These are phyloP conservation scores for Xanthia togata DNA, from an alignment of 2,888 invertebrate genomes.

Conservation along the genomic window DNA sequence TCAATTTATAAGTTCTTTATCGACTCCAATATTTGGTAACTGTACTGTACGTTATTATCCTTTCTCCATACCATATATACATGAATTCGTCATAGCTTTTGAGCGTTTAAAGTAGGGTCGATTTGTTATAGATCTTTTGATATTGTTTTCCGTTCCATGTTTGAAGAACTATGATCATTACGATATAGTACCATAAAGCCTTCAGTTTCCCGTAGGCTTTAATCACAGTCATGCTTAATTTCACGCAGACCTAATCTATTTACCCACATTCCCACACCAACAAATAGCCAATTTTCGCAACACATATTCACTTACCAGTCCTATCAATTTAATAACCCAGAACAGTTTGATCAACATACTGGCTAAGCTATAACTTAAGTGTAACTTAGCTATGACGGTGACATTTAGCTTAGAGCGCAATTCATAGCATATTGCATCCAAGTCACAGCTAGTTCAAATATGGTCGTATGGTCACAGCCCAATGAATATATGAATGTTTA, in stretches of 20 bases:
- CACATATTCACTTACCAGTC: slow-evolving; percentile 36
- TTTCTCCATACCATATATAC: background rate
- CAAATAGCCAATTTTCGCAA: slow-evolving; percentile 50
- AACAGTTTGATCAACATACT: slow-evolving; percentile 64
- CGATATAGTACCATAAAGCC: no score
- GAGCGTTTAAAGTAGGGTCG: background rate
- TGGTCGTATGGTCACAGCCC: slow-evolving; percentile 32
- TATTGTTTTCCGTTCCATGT: background rate
- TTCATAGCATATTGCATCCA: slow-evolving; percentile 57
- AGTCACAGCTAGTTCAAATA: slow-evolving; percentile 56
- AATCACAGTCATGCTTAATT: background rate
- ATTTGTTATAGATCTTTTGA: background rate
- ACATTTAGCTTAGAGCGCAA: slow-evolving; percentile 50
- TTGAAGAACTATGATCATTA: background rate
- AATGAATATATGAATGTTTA: slow-evolving; percentile 67
- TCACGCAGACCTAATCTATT: background rate
- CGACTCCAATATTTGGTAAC: background rate
- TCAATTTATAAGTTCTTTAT: background rate
- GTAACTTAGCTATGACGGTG: slow-evolving; percentile 51
- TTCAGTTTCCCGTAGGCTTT: background rate
- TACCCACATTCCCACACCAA: slow-evolving; percentile 42
- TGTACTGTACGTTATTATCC: background rate
- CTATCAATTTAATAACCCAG: slow-evolving; percentile 61
- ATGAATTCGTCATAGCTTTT: background rate
- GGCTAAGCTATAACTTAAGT: slow-evolving; percentile 48